Base-by-base conservation (phyloP, 1,140 invertebrate species). In the Chymomyza costata region DNA sequence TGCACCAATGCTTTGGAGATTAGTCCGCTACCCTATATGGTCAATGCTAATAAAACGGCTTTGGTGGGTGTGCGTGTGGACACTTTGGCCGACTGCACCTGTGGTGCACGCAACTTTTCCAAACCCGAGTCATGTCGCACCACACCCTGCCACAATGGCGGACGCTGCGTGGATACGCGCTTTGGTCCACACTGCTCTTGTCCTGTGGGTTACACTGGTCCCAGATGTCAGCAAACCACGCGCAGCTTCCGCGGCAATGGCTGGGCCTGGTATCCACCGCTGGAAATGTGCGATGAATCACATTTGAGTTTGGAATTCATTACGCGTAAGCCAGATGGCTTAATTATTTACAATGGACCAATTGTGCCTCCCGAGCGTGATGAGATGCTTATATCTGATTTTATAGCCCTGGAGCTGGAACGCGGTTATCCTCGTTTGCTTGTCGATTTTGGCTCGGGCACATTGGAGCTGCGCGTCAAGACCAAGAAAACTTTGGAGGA, bases 301-400 rank as follows among this genome's bases (percentile, higher is more conserved):
- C 95, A 97, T 87, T 89, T 99, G 32, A 97, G 95, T 70, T 90
- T 99, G 47, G 96, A 99, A 86, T 98, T 99, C 81, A 93, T 97
- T 47, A 98, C 97, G 0, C 89, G 91, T 65, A 93, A 95, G 84
- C 90, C 92, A 0, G 95, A 97, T 82, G 97, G 97, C 1, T 87
- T 98, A n/a, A 87, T 99, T 32, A 87, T 99, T 6, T 99, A 99
- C 85, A 99, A 98, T 86, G 97, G 97, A 25, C 97, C 97, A 0
- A 96, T 98, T 65, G 95, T 95, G 10, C 93, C 94, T 38, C 95
- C 94, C 0, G 95, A 97, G 87, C 86, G 90, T 2, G 95, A 97
- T 82, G 95, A 97, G 89, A 89, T 92, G 54, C 90, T 96, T 86
- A 92, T 96, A 32, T 95, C 93, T 1, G 93, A 99, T 87, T 99